Conservation (phyloP, 2,888 invertebrate genomes). For the Therioaphis trifolii region DNA sequence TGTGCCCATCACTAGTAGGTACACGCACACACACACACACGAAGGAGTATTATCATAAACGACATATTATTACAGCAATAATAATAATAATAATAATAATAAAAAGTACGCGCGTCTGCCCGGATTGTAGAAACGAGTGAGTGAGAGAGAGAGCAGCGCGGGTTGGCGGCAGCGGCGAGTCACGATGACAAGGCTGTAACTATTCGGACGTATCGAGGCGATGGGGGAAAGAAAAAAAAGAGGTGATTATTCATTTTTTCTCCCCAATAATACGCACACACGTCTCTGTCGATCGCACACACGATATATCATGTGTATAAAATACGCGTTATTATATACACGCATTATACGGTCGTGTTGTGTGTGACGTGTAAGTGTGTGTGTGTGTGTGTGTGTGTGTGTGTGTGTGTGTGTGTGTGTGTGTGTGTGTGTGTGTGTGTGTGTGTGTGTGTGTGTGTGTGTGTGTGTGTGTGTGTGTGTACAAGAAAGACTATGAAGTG, state of each 20-base stretch:
- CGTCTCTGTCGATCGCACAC: neutral
- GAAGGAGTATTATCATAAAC: neutral
- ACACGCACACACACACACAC: too few relatives aligned
- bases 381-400: too few relatives aligned
- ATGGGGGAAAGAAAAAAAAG: conserved; percentile 1
- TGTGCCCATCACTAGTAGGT: too few relatives aligned
- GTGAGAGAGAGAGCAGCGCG: neutral
- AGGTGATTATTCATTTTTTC: conserved; percentile 24
- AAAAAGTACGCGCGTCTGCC: conserved; percentile 25
- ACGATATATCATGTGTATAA: neutral
- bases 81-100: neutral
- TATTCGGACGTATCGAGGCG: neutral
- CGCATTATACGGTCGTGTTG: too few relatives aligned
- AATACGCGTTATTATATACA: neutral
- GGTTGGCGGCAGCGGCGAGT: conserved; percentile 29
- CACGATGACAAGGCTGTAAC: conserved; percentile 49
- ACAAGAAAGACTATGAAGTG: neutral
- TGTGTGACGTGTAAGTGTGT: too few relatives aligned
- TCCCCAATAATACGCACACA: too few relatives aligned
- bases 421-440: too few relatives aligned
- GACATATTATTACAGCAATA: too few relatives aligned
- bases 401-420: too few relatives aligned
- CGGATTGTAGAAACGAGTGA: neutral
- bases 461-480: neutral
- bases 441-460: neutral